Base-by-base conservation (phyloP, 1,140 invertebrate species). In the Atta cephalotes region DNA sequence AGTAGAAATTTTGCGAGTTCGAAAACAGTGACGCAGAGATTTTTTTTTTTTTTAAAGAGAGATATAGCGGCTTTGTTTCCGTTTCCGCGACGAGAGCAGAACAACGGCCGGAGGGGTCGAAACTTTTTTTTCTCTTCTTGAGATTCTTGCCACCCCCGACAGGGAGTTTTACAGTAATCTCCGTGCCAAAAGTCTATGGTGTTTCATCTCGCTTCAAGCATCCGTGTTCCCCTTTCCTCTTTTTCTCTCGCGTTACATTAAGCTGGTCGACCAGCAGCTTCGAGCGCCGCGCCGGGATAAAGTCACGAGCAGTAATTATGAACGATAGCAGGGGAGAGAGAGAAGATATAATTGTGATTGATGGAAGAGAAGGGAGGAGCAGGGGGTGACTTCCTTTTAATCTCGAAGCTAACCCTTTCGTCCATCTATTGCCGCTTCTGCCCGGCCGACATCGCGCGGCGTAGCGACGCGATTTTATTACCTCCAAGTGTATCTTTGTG, bases 291-390 rank as follows among this genome's bases (percentile, higher is more conserved):
- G 92, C 74, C 88, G 91, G 90, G 90, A 94, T 92, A 92, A 93
- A 94, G 93, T 94, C 93, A 94, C 93, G 91, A 92, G 91, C 93
- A 90, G 93, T 94, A 94, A 94, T 94, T 94, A 94, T 93, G 93
- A 94, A 92, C 92, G 89, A 92, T 93, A 91, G 92, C 88, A 92
- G 90, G 89, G 88, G 89, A 90, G 93, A 92, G 93, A 92, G 93
- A 93, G 92, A 92, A 91, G 91, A 94, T 93, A 93, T 94, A 94
- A 94, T 94, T 94, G 93, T 94, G 93, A 94, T 94, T 94, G 93
- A 93, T 94, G 93, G 93, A 28, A 91, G 92, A 92, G 87, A 79
- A 87, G 85, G 78, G 80, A 72, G 86, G 79, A 80, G 82, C 87
- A 90, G 91, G 91, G 92, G 92, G 87, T 93, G 93, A 94, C 93